Evolutionary conservation across 2,888 invertebrate species (phyloP).

Genomic region (Elmis aenea): DNA sequence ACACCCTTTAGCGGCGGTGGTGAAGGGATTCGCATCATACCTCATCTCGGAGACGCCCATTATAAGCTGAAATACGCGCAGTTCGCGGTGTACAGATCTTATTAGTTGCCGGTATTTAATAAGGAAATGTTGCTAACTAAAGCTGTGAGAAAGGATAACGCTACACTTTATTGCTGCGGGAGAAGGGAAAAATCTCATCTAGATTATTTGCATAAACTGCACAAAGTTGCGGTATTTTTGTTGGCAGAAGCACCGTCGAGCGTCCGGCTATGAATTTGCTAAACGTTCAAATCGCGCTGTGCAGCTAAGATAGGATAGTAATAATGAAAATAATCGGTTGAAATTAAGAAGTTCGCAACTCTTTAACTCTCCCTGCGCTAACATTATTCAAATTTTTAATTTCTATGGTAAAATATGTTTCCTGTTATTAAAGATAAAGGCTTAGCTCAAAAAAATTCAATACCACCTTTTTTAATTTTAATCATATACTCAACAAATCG

Average conservation of each 20-base stretch:
- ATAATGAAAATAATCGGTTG: slow-evolving; percentile 47
- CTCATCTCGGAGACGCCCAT: slow-evolving; percentile 24
- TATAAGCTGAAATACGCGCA: slow-evolving; percentile 24
- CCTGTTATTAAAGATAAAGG: slow-evolving; percentile 37
- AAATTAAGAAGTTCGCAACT: slow-evolving; percentile 46
- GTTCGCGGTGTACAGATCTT: slow-evolving; percentile 35
- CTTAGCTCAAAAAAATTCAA: background rate
- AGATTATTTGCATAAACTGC: slow-evolving; percentile 50
- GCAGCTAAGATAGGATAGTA: slow-evolving; percentile 44
- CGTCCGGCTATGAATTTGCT: slow-evolving; percentile 36
- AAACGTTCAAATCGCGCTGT: slow-evolving; percentile 34
- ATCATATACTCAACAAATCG: too few species aligned
- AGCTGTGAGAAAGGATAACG: slow-evolving; percentile 41
- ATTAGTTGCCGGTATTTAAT: slow-evolving; percentile 47
- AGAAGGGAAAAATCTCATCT: slow-evolving; percentile 48
- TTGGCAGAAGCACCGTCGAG: slow-evolving; percentile 25
- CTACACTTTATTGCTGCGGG: slow-evolving; percentile 42
- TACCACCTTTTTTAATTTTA: too few species aligned
- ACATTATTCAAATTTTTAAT: slow-evolving; percentile 21
- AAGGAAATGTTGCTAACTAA: slow-evolving; percentile 46
- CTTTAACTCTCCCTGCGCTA: slow-evolving; percentile 25
- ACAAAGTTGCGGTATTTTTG: slow-evolving; percentile 39
- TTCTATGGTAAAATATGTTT: slow-evolving; percentile 35
- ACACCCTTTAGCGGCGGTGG: slow-evolving; percentile 19
- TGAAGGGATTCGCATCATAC: slow-evolving; percentile 24